These are phyloP conservation scores for Helicoverpa armigera DNA, from an alignment of 1,140 invertebrate species.

Conservation along the genomic window DNA sequence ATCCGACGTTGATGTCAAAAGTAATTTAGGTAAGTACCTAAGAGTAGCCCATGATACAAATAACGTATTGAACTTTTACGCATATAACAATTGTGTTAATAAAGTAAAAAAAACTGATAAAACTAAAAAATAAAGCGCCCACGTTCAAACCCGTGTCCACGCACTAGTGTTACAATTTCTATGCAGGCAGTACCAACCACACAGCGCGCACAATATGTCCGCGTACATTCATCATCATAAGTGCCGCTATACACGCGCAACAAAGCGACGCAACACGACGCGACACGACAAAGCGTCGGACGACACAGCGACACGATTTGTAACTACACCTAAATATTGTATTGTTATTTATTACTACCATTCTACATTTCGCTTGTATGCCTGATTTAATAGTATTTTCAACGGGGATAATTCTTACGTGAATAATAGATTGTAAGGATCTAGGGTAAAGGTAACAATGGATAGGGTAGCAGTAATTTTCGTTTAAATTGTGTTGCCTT, in stretches of 20 bases:
- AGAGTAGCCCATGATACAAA: no score
- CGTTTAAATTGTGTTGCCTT: constrained; percentile 38
- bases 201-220: constrained; percentile 68
- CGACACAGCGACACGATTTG: constrained; percentile 47
- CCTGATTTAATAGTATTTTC: constrained; percentile 51
- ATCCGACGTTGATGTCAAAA: no score
- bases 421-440: constrained; percentile 46
- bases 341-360: constrained; percentile 51
- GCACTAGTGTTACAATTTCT: not conserved
- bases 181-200: constrained; percentile 64
- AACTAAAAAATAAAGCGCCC: not conserved
- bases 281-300: constrained; percentile 32
- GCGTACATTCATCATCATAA: constrained; percentile 81
- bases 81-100: not conserved
- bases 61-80: no score
- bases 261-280: constrained; percentile 52
- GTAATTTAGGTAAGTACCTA: no score
- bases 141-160: not conserved
- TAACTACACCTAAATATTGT: constrained; percentile 51
- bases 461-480: constrained; percentile 43
- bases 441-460: constrained; percentile 38
- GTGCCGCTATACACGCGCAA: constrained; percentile 59
- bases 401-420: constrained; percentile 44
- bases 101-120: not conserved
- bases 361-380: constrained; percentile 48